These are phyloP conservation scores for Fulica atra DNA, from an alignment of 2,113 vertebrate genomes.

Conservation along the genomic window DNA sequence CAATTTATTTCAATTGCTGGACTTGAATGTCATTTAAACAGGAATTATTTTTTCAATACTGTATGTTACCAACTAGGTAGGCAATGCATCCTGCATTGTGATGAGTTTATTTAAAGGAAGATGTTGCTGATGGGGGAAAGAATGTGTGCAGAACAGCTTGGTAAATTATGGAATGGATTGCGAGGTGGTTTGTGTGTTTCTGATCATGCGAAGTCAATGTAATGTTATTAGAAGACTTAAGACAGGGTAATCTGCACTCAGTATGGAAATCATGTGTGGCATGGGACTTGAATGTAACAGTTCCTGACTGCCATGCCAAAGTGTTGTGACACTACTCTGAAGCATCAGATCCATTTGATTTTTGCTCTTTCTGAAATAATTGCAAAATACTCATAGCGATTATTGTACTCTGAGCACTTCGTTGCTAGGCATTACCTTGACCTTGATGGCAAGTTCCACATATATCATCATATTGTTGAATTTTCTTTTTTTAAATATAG, in stretches of 20 bases:
- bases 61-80: not conserved
- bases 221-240: not conserved
- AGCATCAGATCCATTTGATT: not conserved
- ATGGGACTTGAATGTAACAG: not conserved
- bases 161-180: not conserved
- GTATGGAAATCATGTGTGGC: not conserved
- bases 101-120: slow-evolving; percentile 13
- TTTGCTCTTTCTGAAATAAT: not conserved
- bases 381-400: not conserved
- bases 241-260: not conserved
- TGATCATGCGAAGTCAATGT: not conserved
- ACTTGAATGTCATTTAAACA: not conserved
- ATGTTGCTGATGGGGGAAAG: not conserved
- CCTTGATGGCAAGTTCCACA: not conserved
- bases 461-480: not conserved
- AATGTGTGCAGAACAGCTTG: not conserved
- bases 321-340: not conserved
- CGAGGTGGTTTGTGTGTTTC: not conserved
- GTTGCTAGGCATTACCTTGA: slow-evolving; percentile 18
- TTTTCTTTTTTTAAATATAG: not conserved
- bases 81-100: not conserved
- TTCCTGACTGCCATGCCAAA: not conserved
- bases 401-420: not conserved
- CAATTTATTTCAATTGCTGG: not conserved
- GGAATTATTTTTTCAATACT: not conserved